These are phyloP conservation scores for Eucidaris tribuloides DNA, from an alignment of 35 echinoderm and acorn worm genomes.

Conservation along the genomic window DNA sequence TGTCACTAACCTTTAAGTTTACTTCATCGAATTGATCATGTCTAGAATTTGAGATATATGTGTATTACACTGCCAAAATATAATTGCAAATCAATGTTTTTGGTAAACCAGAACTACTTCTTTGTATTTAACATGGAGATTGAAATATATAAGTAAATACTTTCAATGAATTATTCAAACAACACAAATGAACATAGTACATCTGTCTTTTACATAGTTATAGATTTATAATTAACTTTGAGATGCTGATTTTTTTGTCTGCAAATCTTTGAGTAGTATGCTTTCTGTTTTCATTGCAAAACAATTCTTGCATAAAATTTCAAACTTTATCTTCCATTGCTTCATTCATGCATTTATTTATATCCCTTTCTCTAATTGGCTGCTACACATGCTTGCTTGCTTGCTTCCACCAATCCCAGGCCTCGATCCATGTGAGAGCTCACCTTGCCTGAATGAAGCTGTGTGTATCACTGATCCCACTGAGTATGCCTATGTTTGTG, in stretches of 20 bases:
- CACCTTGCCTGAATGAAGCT: constrained; percentile 19
- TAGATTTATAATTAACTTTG: no score
- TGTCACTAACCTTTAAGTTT: no score
- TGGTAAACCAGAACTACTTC: no score
- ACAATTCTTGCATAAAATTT: not conserved
- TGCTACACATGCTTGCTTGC: not conserved
- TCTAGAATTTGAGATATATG: no score
- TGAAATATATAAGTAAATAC: no score
- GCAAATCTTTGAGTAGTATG: not conserved
- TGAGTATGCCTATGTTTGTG: not conserved
- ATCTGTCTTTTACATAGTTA: no score
- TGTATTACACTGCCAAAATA: no score
- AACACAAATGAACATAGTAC: no score
- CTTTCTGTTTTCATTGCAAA: not conserved
- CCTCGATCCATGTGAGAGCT: constrained; percentile 17
- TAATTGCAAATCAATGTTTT: no score
- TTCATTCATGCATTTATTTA: not conserved
- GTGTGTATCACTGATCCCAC: not conserved
- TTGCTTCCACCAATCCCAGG: not conserved
- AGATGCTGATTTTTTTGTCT: not conserved
- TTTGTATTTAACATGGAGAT: no score
- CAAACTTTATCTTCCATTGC: not conserved
- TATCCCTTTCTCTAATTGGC: not conserved
- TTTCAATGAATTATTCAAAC: no score
- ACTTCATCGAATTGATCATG: no score